Evolutionary conservation across 1,140 invertebrate species (phyloP), one percentile per base, ranked within the genome.

Genomic region (Halesus radiatus): DNA sequence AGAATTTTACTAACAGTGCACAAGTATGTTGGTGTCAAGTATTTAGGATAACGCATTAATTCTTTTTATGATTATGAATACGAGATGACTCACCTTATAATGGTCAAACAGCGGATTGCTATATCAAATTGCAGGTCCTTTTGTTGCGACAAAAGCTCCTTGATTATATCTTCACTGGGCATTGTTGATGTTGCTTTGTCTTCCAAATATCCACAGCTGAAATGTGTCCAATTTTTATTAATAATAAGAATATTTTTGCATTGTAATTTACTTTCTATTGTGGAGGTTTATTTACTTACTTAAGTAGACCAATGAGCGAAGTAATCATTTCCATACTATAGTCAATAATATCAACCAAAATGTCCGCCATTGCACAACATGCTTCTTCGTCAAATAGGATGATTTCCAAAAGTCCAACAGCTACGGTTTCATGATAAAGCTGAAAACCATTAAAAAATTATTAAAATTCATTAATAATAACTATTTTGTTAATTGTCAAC

Each of bases 361-460:
- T 88, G 66, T 96, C 94, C 56, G 91, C 91, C 58, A 96, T 87
- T 32, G 92, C 91, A 84, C 94, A 92, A 73, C 91, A 93, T 26
- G 93, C 92, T 84, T 93, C 94, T 8, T 91, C 90, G 86, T 96
- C 94, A 85, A 92, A 96, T 6, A 95, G 87, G 50, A 95, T 90
- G 8, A 93, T 92, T 87, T 96, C 95, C 37, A 96, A 85, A 0
- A 96, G 85, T 1, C 94, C 93, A 37, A 95, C 89, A 26, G 90
- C 91, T 0, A 92, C 89, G 7, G 91, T 92, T 87, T 95, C 94
- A 81, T 95, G 94, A 87, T 94, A 95, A 29, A 95, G 87, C 89
- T 92, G 79, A 18, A 88, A 87, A 32, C 3, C 32, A 32, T 6
- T 3, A 32, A 32, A 6, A 32, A 32, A 32, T 32, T 32, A 32